phyloP scores from a whole-genome alignment of 1,140 invertebrate species.

The Drosophila punjabiensis region DNA sequence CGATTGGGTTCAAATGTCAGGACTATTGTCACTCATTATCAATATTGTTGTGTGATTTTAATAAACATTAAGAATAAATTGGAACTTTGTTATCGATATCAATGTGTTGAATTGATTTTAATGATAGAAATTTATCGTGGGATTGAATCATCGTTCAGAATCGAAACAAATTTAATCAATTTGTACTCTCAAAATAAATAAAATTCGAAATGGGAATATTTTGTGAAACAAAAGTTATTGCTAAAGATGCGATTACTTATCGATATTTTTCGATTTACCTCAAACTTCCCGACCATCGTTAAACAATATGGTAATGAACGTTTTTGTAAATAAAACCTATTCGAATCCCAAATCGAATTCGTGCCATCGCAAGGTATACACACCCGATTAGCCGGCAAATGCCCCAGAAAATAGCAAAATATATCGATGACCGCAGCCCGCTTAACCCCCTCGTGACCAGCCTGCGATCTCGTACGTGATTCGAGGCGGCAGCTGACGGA shows the following conservation, averaged over 20 bases:
- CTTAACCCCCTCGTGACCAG: slow-evolving; percentile 22
- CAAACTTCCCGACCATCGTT: background rate
- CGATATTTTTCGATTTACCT: background rate
- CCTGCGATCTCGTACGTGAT: slow-evolving; percentile 38
- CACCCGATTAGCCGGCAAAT: slow-evolving; percentile 12
- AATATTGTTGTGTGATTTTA: too few species aligned
- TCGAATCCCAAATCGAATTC: background rate
- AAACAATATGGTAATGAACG: background rate
- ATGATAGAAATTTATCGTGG: too few species aligned
- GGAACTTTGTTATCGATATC: too few species aligned
- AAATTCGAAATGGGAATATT: too few species aligned
- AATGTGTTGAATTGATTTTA: too few species aligned
- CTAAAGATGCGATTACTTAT: background rate
- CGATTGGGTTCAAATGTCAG: too few species aligned
- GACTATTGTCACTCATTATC: too few species aligned
- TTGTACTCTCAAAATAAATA: too few species aligned
- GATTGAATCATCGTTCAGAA: too few species aligned
- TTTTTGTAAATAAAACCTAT: background rate
- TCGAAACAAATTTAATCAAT: too few species aligned
- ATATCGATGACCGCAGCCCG: slow-evolving; percentile 36
- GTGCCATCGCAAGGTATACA: background rate
- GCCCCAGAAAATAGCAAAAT: slow-evolving; percentile 9
- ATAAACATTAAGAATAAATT: too few species aligned
- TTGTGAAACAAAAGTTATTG: background rate
- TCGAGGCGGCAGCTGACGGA: slow-evolving; percentile 6